phyloP scores from a whole-genome alignment of 2,797 vertebrate genomes.

The Jordanella pulchra region DNA sequence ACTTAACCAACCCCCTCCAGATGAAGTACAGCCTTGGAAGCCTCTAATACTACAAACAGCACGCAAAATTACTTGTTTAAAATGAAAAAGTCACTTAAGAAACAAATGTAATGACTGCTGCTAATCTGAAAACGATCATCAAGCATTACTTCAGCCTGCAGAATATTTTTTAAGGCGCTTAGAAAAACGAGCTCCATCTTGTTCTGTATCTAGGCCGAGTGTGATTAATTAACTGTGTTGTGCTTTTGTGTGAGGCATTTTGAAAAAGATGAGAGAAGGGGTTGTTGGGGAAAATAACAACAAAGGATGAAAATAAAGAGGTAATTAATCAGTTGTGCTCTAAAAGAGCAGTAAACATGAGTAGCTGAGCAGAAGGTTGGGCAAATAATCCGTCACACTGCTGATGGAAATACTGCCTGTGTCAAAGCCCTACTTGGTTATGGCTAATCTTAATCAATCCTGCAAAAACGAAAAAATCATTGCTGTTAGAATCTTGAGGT shows the following conservation, averaged over 20 bases:
- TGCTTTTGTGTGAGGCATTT: slow-evolving; percentile 71
- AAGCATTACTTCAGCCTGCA: slow-evolving; percentile 41
- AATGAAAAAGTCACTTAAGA: slow-evolving; percentile 50
- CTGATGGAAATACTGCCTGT: slow-evolving; percentile 26
- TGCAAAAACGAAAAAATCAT: not conserved
- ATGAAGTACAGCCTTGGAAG: slow-evolving; percentile 51
- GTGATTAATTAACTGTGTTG: slow-evolving; percentile 83
- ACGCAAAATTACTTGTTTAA: slow-evolving; percentile 45
- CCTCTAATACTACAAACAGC: slow-evolving; percentile 26
- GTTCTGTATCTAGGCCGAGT: slow-evolving; percentile 74
- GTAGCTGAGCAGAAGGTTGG: slow-evolving; percentile 29
- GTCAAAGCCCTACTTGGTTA: not conserved
- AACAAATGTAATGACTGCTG: slow-evolving; percentile 63
- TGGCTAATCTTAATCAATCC: not conserved
- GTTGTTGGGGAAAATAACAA: not conserved
- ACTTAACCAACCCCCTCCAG: slow-evolving; percentile 59
- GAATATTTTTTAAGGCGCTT: slow-evolving; percentile 44
- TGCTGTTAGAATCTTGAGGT: not conserved
- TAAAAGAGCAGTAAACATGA: slow-evolving; percentile 60
- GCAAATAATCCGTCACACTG: slow-evolving; percentile 33
- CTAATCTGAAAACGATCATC: slow-evolving; percentile 68
- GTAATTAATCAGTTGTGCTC: slow-evolving; percentile 79
- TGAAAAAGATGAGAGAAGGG: slow-evolving; percentile 45
- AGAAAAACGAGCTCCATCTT: slow-evolving; percentile 54
- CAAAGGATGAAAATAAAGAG: slow-evolving; percentile 69